Base-by-base conservation (phyloP, 2,113 vertebrate genomes). In the Rhegmatorhina hoffmannsi region DNA sequence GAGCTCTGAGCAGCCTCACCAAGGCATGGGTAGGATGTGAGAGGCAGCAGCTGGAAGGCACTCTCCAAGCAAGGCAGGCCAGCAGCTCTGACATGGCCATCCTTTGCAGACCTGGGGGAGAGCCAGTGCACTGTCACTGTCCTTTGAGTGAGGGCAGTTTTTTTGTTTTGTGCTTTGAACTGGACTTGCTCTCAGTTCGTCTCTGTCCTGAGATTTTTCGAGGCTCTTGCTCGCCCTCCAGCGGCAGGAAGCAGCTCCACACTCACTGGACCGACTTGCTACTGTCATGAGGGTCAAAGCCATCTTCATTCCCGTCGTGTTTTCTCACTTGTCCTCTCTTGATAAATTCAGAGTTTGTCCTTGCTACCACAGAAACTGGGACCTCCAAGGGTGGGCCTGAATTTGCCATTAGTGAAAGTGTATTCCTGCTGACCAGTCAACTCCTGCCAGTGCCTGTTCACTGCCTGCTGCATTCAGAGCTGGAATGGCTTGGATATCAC, bases 221-320 rank as follows among this genome's bases (percentile, higher is more conserved):
- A 90, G 88, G 92, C 72, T 86, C n/a, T 50, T 17, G 83, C 46
- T 94, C 92, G 58, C 96, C 95, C 95, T 97, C 92, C 92, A 73
- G 95, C 5, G 88, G 84, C 86, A 50, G 53, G 34, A 88, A 81
- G 59, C 78, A 47, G 83, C 72, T 74, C 33, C 67, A 25, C 68
- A 5, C 23, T 8, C 21, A 13, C 2, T 31, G 49, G 6, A 64
- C 44, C 5, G 1, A 50, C 56, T 63, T 43, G n/a, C 1, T 75
- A 47, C 60, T 81, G 26, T 14, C 6, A 0, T 0, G 18, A 56
- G 46, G 17, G 33, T 84, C 50, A 60, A 47, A 92, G 25, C 25
- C 0, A 0, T 19, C 44, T 46, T 56, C 24, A 1, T 79, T 68
- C 33, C 33, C 21, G 53, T 75, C 7, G 0, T 11, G 23, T 58